Evolutionary conservation across 35 echinoderm and acorn worm species (phyloP).

Genomic region (Apostichopus parvimensis): DNA sequence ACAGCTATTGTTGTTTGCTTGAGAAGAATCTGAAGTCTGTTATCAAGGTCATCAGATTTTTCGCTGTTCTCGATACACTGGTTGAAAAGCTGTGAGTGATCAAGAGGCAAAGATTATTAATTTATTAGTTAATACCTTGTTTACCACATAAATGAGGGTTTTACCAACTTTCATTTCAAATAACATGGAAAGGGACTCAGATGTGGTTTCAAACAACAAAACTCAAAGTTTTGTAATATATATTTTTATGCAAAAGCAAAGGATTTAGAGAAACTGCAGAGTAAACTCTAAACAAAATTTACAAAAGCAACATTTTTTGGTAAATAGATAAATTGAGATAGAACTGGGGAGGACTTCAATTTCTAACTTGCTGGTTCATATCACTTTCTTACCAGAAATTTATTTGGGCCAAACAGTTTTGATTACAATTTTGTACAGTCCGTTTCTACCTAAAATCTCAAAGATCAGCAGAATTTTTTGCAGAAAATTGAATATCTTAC

Average conservation of each 20-base stretch:
- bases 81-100: slow-evolving; percentile 82
- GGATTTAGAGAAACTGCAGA: no score
- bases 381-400: no score
- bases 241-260: no score
- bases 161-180: no score
- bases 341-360: background rate
- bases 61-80: slow-evolving; percentile 94
- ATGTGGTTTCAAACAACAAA: background rate
- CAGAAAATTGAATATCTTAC: slow-evolving; percentile 52
- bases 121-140: background rate
- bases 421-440: no score
- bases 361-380: background rate
- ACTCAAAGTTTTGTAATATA: background rate
- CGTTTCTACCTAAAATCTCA: no score
- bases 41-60: slow-evolving; percentile 84
- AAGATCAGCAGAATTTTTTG: no score
- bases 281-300: no score
- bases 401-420: no score
- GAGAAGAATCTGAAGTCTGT: slow-evolving; percentile 70
- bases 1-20: slow-evolving; percentile 80
- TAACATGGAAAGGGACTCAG: background rate
- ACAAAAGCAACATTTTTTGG: no score
- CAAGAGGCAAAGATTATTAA: background rate
- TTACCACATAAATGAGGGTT: background rate
- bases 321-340: no score